phyloP scores from a whole-genome alignment of 2,797 vertebrate species.

The Vireo griseus region DNA sequence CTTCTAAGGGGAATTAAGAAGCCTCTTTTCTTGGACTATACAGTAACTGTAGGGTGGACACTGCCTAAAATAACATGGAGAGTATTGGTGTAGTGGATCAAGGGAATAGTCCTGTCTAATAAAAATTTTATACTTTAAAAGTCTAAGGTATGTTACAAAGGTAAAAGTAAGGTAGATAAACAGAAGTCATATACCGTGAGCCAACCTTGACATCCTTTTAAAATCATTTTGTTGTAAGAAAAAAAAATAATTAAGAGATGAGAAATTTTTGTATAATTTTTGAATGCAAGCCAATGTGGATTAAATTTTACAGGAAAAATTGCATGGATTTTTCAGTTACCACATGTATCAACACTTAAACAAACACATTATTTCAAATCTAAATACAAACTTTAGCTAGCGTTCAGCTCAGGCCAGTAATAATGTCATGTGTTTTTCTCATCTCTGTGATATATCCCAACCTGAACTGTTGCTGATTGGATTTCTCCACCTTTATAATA shows the following conservation, averaged over 20 bases:
- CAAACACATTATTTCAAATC: not conserved
- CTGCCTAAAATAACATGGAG: not conserved
- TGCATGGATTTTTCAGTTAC: not conserved
- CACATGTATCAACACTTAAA: not conserved
- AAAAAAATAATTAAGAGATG: not conserved
- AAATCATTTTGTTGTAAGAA: not conserved
- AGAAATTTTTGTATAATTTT: not conserved
- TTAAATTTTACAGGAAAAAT: not conserved
- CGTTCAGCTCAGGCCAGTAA: not conserved
- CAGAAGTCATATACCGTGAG: not conserved
- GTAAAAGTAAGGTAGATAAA: not conserved
- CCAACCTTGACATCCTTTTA: not conserved
- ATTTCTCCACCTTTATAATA: slow-evolving; percentile 59
- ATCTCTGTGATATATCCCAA: slow-evolving; percentile 13
- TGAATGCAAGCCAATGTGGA: not conserved
- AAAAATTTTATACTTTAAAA: not conserved
- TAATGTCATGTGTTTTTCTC: not conserved
- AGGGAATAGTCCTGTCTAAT: not conserved
- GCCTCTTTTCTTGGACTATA: not conserved
- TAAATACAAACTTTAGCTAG: not conserved
- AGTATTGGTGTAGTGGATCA: not conserved
- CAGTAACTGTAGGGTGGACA: not conserved
- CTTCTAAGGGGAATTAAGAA: not conserved
- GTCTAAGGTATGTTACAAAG: not conserved
- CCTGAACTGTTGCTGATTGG: slow-evolving; percentile 52